A percentile compares a stretch with the other conserved stretches of the same genome.
Conservation (phyloP, 2,888 invertebrate genomes). For the Mamestra brassicae region DNA sequence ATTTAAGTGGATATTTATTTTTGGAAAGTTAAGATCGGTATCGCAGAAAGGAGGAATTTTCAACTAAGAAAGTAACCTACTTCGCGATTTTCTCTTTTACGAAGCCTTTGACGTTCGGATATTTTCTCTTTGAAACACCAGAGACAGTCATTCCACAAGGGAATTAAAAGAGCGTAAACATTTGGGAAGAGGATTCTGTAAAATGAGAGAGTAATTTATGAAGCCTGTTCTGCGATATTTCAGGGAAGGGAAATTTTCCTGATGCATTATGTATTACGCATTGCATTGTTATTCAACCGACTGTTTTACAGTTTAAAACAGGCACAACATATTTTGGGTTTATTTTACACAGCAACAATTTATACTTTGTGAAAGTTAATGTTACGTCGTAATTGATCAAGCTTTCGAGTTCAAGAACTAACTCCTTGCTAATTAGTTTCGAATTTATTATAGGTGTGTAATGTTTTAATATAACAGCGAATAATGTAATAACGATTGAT, state of each 20-base stretch:
- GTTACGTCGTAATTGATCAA: no score
- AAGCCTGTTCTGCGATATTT: conserved; percentile 21
- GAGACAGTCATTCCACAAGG: conserved; percentile 13
- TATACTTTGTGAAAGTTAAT: background rate
- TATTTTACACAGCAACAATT: background rate
- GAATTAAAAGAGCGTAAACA: conserved; percentile 32
- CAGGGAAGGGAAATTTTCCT: conserved; percentile 10
- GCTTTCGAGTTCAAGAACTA: no score
- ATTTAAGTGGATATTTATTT: conserved; percentile 39
- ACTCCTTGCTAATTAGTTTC: no score
- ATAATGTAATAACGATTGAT: no score
- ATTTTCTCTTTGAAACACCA: conserved; percentile 20
- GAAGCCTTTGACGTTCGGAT: conserved; percentile 18
- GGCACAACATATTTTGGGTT: background rate
- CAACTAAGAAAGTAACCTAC: background rate
- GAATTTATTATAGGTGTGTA: no score
- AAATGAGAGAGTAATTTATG: conserved; percentile 35
- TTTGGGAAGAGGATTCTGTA: conserved; percentile 28
- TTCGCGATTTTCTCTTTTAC: conserved; percentile 10
- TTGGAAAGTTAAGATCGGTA: conserved; percentile 13
- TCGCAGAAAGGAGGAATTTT: conserved; percentile 7
- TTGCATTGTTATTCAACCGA: conserved; percentile 1
- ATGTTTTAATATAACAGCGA: no score
- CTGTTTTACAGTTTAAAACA: background rate
- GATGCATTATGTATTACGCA: conserved; percentile 31